phyloP scores from a whole-genome alignment of 2,888 invertebrate genomes.

The Margaritifera margaritifera region DNA sequence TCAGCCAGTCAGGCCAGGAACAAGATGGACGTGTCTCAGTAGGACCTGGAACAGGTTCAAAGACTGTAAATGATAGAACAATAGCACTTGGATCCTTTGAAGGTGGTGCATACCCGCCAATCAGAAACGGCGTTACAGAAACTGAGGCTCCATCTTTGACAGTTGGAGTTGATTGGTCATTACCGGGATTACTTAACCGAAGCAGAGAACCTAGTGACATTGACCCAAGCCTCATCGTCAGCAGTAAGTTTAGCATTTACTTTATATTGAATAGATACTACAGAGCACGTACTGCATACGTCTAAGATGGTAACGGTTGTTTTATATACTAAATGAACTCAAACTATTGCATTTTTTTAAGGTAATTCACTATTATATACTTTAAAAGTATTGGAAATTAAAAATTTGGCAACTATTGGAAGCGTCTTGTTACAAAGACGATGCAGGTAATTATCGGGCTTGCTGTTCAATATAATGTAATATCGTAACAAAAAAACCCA shows the following conservation, averaged over 20 bases:
- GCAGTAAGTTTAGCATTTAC: constrained; percentile 23
- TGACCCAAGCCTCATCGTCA: constrained; percentile 35
- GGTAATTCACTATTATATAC: not conserved
- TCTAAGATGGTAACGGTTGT: not conserved
- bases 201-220: constrained; percentile 25
- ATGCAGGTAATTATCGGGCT: too few species aligned
- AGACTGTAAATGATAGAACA: too few species aligned
- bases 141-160: not conserved
- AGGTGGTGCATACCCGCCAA: too few species aligned
- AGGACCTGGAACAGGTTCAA: too few species aligned
- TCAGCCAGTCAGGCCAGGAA: too few species aligned
- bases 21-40: too few species aligned
- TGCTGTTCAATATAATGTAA: too few species aligned
- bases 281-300: not conserved
- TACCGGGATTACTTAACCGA: not conserved
- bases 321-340: not conserved
- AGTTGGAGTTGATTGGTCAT: not conserved
- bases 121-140: too few species aligned
- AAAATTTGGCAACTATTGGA: not conserved
- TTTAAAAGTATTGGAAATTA: not conserved
- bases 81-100: too few species aligned
- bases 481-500: too few species aligned
- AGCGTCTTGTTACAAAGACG: too few species aligned
- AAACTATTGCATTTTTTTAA: not conserved
- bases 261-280: not conserved